These are phyloP conservation scores for Trochalopteron elliotii DNA, from an alignment of 2,113 vertebrate genomes.

Conservation along the genomic window DNA sequence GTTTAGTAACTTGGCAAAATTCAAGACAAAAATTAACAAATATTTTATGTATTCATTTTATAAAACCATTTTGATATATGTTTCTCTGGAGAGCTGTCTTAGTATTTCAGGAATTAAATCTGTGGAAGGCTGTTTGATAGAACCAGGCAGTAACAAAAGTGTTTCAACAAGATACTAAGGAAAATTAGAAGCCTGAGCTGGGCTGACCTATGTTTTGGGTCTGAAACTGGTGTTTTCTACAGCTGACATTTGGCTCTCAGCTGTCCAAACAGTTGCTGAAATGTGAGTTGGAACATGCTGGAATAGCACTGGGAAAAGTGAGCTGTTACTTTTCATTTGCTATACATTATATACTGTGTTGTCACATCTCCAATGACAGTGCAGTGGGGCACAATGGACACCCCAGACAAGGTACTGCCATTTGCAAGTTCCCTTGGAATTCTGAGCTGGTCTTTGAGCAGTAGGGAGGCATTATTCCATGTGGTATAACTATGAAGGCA, in stretches of 20 bases:
- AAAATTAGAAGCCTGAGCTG: not conserved
- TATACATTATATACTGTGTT: not conserved
- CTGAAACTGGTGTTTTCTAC: not conserved
- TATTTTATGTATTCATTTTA: not conserved
- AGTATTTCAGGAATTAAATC: not conserved
- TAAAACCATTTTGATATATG: not conserved
- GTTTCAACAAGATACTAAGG: not conserved
- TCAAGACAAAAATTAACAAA: not conserved
- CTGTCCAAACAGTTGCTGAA: not conserved
- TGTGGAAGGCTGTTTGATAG: not conserved
- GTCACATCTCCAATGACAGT: not conserved
- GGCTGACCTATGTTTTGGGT: not conserved
- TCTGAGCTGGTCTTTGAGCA: not conserved
- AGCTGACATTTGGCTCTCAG: not conserved
- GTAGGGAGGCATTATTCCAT: not conserved
- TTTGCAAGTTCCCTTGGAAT: not conserved
- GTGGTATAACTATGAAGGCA: not conserved
- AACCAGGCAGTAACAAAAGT: not conserved
- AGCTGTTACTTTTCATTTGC: not conserved
- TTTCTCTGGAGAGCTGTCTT: not conserved
- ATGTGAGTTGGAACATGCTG: not conserved
- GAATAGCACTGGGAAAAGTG: not conserved
- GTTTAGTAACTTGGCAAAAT: not conserved
- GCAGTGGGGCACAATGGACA: not conserved
- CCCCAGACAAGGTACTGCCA: not conserved